Percentiles rank a stretch among this genome's conserved stretches.
Conservation (phyloP, 1,140 invertebrate genomes). For the Drosophila lini region DNA sequence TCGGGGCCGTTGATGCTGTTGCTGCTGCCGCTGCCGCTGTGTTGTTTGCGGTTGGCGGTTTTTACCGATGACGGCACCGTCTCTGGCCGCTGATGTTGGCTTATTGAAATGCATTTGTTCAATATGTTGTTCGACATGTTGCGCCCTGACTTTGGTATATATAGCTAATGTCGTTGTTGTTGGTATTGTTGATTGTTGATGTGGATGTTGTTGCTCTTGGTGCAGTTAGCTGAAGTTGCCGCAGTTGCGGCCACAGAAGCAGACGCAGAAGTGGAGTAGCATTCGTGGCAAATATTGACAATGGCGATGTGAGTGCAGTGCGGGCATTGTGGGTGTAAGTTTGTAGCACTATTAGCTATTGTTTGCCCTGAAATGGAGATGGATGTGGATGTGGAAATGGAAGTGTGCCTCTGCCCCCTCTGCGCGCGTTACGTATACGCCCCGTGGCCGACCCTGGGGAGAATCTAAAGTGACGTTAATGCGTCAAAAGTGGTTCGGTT, state of each 20-base stretch:
- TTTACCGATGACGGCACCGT: conserved; percentile 51
- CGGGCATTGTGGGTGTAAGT: conserved; percentile 67
- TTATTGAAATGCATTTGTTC: conserved; percentile 82
- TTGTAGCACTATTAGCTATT: conserved; percentile 80
- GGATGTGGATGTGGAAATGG: conserved; percentile 15
- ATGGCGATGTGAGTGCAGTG: conserved; percentile 59
- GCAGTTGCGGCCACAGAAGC: conserved; percentile 42
- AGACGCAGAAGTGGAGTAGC: conserved; percentile 53
- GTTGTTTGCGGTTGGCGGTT: conserved; percentile 58
- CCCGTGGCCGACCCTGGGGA: conserved; percentile 14
- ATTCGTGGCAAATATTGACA: conserved; percentile 80
- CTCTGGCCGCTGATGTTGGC: conserved; percentile 67
- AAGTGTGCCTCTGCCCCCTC: conserved; percentile 17
- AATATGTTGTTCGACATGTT: conserved; percentile 80
- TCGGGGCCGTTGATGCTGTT: conserved; percentile 25
- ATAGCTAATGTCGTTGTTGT: conserved; percentile 12
- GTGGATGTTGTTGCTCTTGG: conserved; percentile 47
- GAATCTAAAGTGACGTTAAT: conserved; percentile 73
- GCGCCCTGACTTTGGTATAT: conserved; percentile 28
- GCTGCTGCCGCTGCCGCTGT: conserved; percentile 30
- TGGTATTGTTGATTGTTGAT: neutral
- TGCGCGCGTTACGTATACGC: conserved; percentile 37
- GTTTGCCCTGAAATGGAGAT: conserved; percentile 79
- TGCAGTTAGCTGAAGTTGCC: conserved; percentile 74
- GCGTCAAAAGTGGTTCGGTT: conserved; percentile 78